Evolutionary conservation across 2,113 vertebrate species (phyloP).

Genomic region (Dinomys branickii): DNA sequence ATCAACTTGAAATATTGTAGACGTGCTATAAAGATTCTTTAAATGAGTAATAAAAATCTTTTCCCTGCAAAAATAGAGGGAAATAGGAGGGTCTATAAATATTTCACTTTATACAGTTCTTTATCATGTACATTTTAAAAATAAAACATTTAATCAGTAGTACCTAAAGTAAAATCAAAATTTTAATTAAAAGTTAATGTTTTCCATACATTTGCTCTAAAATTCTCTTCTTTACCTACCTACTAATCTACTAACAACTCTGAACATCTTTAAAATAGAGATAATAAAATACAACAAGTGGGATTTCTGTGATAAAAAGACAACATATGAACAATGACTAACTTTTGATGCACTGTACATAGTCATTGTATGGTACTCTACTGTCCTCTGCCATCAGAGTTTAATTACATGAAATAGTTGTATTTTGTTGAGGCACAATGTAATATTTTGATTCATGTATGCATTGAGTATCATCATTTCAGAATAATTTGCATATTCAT

Average conservation of each 20-base stretch:
- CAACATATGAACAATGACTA: not conserved
- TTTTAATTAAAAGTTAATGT: not conserved
- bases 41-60: not conserved
- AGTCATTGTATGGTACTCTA: not conserved
- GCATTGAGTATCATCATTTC: not conserved
- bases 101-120: not conserved
- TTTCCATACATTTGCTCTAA: not conserved
- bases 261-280: constrained; percentile 5
- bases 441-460: not conserved
- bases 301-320: not conserved
- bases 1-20: not conserved
- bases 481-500: not conserved
- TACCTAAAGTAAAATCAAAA: not conserved
- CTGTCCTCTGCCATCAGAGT: not conserved
- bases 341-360: not conserved
- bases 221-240: not conserved
- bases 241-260: not conserved
- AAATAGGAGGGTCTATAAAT: not conserved
- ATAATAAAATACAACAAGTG: constrained; percentile 3
- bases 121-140: not conserved
- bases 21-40: not conserved
- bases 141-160: not conserved
- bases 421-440: not conserved
- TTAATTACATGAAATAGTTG: not conserved
- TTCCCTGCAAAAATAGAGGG: not conserved